Base-by-base conservation (phyloP, 2,113 vertebrate species). In the Delphinus delphis region DNA sequence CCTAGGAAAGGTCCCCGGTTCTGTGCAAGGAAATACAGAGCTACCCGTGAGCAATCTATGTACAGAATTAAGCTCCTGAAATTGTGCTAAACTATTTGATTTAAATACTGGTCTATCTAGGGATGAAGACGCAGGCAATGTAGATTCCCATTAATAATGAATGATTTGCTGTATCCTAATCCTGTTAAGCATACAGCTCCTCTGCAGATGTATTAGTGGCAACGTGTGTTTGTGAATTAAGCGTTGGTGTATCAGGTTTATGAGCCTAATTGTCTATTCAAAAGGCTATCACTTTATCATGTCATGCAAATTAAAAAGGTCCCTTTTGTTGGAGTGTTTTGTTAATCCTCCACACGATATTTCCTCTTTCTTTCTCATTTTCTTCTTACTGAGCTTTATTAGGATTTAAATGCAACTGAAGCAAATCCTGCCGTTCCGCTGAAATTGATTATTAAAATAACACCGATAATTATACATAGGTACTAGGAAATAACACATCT, bases 341-440 rank as follows among this genome's bases (percentile, higher is more conserved):
- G 96, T 93, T 97, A 96, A 97, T 98, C 90, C 98, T 97, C 67
- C 5, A 58, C 97, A 96, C 41, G 65, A 90, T 97, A 95, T 41
- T 98, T 98, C 98, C 95, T 96, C 93, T 96, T 97, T 97, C 84
- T 97, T 95, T 98, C 96, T 97, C 98, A 98, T 98, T 98, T 97
- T 95, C 93, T 68, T 98, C 98, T 50, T 25, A 21, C 95, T 98
- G 95, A 97, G 92, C 93, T 98, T 98, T 98, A 97, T 98, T 98
- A 98, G 98, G 92, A 97, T 96, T 97, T 82, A 97, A 97, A 97
- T 98, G 96, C 88, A 98, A 96, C 90, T 93, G 97, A 98, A 97
- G 97, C 89, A 98, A 98, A 98, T 98, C 98, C 94, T 97, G 85
- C 79, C 95, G 68, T 98, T 98, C 96, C 96, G 88, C 58, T 9